Conservation (phyloP, 2,113 vertebrate genomes). For the Fregata magnificens region DNA sequence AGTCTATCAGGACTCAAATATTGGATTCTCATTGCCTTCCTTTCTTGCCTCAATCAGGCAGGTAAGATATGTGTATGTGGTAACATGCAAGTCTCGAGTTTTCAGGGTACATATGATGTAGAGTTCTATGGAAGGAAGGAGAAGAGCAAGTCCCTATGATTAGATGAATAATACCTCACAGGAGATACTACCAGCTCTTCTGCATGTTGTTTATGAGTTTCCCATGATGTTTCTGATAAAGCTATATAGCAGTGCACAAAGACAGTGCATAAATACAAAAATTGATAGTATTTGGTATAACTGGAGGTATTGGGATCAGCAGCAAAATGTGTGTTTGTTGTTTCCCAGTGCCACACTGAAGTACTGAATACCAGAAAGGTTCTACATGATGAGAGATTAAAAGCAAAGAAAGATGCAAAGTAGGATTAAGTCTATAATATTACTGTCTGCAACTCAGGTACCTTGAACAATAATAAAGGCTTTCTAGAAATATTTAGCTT, state of each 20-base stretch:
- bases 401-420: neutral
- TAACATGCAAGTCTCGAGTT: neutral
- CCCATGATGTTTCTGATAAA: neutral
- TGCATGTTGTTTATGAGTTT: neutral
- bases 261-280: neutral
- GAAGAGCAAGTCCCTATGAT: neutral
- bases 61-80: neutral
- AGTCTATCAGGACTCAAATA: neutral
- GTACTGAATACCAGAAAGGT: neutral
- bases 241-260: neutral
- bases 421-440: neutral
- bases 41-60: neutral
- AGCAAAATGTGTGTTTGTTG: neutral
- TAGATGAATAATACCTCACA: neutral
- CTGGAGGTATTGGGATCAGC: neutral
- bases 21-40: neutral
- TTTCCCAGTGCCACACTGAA: neutral
- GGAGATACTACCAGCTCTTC: neutral
- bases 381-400: neutral
- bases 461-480: neutral
- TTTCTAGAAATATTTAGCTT: neutral
- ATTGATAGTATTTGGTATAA: neutral
- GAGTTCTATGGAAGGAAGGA: neutral
- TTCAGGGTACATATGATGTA: neutral
- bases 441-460: neutral